Conservation (phyloP, 2,888 invertebrate species). For the Diarsia rubi region DNA sequence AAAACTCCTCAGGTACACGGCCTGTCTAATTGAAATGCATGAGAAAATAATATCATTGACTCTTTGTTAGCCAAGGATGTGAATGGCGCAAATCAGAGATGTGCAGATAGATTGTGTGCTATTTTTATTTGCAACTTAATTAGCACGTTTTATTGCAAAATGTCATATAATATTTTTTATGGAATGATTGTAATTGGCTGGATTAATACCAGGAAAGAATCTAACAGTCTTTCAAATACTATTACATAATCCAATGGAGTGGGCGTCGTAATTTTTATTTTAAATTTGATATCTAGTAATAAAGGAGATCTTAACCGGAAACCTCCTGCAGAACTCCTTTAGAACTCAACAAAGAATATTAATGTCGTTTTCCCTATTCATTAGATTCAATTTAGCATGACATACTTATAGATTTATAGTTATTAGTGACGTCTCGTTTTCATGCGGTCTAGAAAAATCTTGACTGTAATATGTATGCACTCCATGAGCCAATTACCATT, state of each 20-base stretch:
- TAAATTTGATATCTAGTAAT: background rate
- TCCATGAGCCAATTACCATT: conserved; percentile 10
- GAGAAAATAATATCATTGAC: conserved; percentile 37
- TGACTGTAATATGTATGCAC: background rate
- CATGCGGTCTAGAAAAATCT: background rate
- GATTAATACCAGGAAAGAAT: background rate
- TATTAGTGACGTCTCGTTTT: background rate
- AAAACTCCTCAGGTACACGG: conserved; percentile 89
- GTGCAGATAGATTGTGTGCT: conserved; percentile 10
- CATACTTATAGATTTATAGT: background rate
- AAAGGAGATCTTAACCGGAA: background rate
- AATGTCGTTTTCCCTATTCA: background rate
- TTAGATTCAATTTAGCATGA: background rate
- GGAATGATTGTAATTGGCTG: background rate
- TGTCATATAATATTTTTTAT: background rate
- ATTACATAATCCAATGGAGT: background rate
- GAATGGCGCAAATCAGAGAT: conserved; percentile 24
- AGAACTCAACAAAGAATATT: background rate
- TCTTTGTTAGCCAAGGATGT: conserved; percentile 46
- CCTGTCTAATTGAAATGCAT: conserved; percentile 44
- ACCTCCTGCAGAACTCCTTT: background rate
- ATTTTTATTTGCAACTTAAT: conserved; percentile 5
- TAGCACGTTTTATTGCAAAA: background rate
- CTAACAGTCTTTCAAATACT: background rate
- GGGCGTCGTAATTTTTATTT: background rate